These are phyloP conservation scores for Euzetes globulus DNA, from an alignment of 2,888 invertebrate genomes.

Conservation along the genomic window DNA sequence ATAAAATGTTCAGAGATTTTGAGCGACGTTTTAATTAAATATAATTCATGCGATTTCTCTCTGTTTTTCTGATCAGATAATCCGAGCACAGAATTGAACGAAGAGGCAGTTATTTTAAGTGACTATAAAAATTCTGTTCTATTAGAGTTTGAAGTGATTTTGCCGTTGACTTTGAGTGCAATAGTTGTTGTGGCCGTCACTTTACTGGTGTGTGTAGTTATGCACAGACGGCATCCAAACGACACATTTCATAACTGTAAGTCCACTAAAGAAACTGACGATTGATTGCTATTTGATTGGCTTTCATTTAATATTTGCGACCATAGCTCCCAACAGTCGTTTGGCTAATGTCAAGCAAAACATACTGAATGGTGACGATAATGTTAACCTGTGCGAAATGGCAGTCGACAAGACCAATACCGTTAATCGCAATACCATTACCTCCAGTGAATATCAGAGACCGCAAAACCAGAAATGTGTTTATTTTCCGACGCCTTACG, in stretches of 20 bases:
- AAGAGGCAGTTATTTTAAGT: constrained; percentile 9
- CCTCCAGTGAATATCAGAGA: constrained; percentile 30
- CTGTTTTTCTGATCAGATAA: neutral
- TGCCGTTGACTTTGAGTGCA: constrained; percentile 38
- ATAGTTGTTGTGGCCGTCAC: constrained; percentile 40
- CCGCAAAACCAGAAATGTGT: constrained; percentile 29
- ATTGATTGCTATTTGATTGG: constrained; percentile 14
- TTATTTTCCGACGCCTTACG: constrained; percentile 40
- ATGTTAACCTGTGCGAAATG: constrained; percentile 12
- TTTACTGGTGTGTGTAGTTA: constrained; percentile 39
- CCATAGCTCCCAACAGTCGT: neutral
- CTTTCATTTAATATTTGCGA: neutral
- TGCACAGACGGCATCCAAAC: constrained; percentile 38
- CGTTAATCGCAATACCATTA: neutral
- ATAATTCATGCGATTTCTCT: neutral
- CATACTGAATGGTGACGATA: constrained; percentile 1
- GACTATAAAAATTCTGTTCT: neutral
- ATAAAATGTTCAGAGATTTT: no score
- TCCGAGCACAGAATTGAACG: neutral
- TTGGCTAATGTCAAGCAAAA: constrained; percentile 17
- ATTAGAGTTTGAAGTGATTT: constrained; percentile 39
- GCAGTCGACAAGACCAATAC: neutral
- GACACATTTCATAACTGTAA: constrained; percentile 38
- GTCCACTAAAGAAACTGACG: neutral
- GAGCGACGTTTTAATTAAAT: neutral